Percentiles rank a stretch among this genome's conserved stretches.
Conservation (phyloP, 2,888 invertebrate genomes). For the Drosophila subquinaria region DNA sequence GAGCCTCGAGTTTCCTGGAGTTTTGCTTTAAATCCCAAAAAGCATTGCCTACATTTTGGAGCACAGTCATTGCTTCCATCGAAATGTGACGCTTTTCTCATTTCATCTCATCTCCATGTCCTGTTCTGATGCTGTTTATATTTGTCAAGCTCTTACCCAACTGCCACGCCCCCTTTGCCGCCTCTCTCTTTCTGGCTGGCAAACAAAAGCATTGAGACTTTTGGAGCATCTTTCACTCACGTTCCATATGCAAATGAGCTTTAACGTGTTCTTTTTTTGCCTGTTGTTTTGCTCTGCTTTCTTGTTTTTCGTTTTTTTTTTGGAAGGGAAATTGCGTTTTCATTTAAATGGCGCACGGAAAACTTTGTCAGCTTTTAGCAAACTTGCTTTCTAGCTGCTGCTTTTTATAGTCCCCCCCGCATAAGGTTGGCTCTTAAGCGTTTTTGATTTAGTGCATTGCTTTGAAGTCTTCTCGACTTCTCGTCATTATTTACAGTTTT, state of each 20-base stretch:
- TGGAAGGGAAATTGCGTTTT: slow-evolving; percentile 70
- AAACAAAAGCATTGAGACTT: slow-evolving; percentile 14
- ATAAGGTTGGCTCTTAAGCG: slow-evolving; percentile 49
- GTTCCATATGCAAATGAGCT: slow-evolving; percentile 76
- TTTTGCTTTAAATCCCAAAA: slow-evolving; percentile 61
- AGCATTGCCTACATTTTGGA: slow-evolving; percentile 67
- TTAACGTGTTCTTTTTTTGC: slow-evolving; percentile 55
- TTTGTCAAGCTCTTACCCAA: slow-evolving; percentile 67
- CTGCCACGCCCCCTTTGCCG: not conserved
- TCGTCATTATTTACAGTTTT: slow-evolving; percentile 61
- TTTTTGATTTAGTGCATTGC: slow-evolving; percentile 74
- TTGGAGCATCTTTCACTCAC: slow-evolving; percentile 46
- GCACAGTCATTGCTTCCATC: slow-evolving; percentile 55
- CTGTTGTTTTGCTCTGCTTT: slow-evolving; percentile 7
- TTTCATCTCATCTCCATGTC: slow-evolving; percentile 7
- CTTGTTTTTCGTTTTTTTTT: slow-evolving; percentile 18
- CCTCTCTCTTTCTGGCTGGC: slow-evolving; percentile 10
- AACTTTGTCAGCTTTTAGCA: slow-evolving; percentile 51
- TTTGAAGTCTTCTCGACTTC: slow-evolving; percentile 52
- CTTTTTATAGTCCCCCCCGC: slow-evolving; percentile 52
- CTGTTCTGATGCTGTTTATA: slow-evolving; percentile 33
- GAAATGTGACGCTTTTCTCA: slow-evolving; percentile 34
- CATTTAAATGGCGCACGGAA: slow-evolving; percentile 72
- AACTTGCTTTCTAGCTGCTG: slow-evolving; percentile 52
- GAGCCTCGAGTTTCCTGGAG: not conserved